phyloP scores from a whole-genome alignment of 2,797 vertebrate species.

The Lepilemur ruficaudatus region DNA sequence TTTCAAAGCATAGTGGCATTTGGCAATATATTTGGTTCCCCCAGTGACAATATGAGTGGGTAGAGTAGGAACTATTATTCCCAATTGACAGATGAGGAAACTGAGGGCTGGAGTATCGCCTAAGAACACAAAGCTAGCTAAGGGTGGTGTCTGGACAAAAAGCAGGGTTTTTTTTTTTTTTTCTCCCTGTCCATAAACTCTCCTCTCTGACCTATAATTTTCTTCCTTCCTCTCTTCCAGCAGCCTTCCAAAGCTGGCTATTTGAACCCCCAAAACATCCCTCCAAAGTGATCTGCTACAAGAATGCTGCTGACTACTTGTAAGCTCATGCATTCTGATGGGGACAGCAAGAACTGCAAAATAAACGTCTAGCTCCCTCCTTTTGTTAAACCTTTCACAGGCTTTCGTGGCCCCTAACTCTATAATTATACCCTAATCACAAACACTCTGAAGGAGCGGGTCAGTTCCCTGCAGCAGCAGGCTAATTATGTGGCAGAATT shows the following conservation, averaged over 20 bases:
- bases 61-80: neutral
- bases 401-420: slow-evolving; percentile 60
- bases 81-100: neutral
- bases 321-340: neutral
- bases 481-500: slow-evolving; percentile 81
- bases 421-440: slow-evolving; percentile 75
- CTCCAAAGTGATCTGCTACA: neutral
- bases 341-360: neutral
- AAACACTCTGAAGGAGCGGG: slow-evolving; percentile 65
- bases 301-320: neutral
- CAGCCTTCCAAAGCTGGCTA: neutral
- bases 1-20: neutral
- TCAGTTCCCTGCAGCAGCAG: slow-evolving; percentile 57
- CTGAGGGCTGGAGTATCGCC: neutral
- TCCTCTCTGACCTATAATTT: neutral
- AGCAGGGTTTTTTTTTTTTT: neutral
- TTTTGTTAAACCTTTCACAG: slow-evolving; percentile 40
- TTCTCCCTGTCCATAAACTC: neutral
- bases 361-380: neutral
- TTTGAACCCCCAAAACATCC: neutral
- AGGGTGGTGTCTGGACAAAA: neutral
- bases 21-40: neutral
- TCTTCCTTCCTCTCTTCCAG: neutral
- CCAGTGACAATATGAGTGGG: neutral
- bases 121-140: neutral